Conservation (phyloP, 1,140 invertebrate genomes). For the Trichonephila clavipes region DNA sequence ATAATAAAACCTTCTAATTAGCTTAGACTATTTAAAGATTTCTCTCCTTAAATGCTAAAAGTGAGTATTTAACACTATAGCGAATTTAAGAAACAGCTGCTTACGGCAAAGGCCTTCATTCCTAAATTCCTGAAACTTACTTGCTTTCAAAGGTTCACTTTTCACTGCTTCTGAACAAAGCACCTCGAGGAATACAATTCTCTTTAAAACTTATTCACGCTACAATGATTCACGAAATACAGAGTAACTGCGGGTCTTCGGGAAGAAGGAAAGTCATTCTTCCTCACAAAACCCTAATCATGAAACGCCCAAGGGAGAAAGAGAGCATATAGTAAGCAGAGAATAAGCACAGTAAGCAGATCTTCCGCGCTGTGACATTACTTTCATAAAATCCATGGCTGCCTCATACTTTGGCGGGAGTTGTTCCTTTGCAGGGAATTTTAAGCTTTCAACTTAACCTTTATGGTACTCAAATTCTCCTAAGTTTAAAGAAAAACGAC, state of each 20-base stretch:
- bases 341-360: conserved; percentile 34
- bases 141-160: conserved; percentile 47
- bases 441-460: background rate
- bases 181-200: conserved; percentile 26
- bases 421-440: background rate
- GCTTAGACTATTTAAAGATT: background rate
- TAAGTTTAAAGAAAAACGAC: background rate
- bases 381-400: conserved; percentile 27
- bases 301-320: conserved; percentile 11
- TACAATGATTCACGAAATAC: conserved; percentile 42
- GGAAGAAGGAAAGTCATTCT: conserved; percentile 22
- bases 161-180: conserved; percentile 33
- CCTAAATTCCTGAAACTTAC: conserved; percentile 25
- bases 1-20: background rate
- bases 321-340: conserved; percentile 27
- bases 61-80: background rate
- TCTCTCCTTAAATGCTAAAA: conserved; percentile 7
- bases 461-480: background rate
- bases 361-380: conserved; percentile 20
- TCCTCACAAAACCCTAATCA: conserved; percentile 24
- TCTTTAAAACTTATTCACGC: conserved; percentile 46
- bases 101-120: conserved; percentile 1
- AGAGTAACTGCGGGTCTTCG: background rate
- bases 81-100: conserved; percentile 2
- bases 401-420: background rate